A percentile compares a stretch with the other conserved stretches of the same genome.
phyloP scores from a whole-genome alignment of 2,113 vertebrate genomes.

The Lepidothrix coronata region DNA sequence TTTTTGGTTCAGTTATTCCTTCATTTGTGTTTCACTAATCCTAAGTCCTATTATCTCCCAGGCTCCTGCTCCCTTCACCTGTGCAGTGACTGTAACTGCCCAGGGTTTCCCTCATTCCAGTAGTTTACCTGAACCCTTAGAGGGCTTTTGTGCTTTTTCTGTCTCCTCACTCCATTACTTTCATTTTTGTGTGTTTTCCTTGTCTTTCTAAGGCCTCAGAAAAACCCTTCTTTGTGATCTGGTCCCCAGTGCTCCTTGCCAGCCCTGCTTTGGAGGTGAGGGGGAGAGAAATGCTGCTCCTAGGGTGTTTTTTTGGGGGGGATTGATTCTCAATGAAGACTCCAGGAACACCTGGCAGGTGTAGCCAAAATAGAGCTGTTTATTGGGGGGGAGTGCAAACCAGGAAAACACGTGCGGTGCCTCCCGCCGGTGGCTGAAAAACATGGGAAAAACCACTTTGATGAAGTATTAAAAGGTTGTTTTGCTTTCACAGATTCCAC shows the following conservation, averaged over 20 bases:
- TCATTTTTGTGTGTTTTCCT: not conserved
- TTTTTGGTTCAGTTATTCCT: conserved; percentile 17
- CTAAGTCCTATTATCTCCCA: not conserved
- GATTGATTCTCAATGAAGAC: not conserved
- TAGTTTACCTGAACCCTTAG: not conserved
- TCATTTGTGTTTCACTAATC: not conserved
- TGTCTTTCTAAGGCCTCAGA: not conserved
- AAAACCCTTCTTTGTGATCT: not conserved
- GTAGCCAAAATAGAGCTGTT: not conserved
- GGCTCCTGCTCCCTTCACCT: not conserved
- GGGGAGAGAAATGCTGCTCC: not conserved
- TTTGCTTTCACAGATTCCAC: conserved; percentile 18
- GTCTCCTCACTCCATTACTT: not conserved
- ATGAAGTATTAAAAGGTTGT: conserved; percentile 14
- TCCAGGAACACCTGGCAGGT: not conserved
- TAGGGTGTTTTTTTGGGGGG: not conserved
- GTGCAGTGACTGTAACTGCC: not conserved
- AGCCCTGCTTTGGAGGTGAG: not conserved
- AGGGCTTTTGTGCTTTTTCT: not conserved
- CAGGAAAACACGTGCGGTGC: not conserved
- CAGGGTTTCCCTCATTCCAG: not conserved
- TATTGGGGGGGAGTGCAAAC: not conserved
- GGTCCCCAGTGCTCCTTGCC: not conserved
- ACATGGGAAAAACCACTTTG: not conserved
- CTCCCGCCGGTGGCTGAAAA: not conserved